A percentile compares a stretch with the other conserved stretches of the same genome.
phyloP scores from a whole-genome alignment of 2,113 vertebrate species.

The Grammomys surdaster region DNA sequence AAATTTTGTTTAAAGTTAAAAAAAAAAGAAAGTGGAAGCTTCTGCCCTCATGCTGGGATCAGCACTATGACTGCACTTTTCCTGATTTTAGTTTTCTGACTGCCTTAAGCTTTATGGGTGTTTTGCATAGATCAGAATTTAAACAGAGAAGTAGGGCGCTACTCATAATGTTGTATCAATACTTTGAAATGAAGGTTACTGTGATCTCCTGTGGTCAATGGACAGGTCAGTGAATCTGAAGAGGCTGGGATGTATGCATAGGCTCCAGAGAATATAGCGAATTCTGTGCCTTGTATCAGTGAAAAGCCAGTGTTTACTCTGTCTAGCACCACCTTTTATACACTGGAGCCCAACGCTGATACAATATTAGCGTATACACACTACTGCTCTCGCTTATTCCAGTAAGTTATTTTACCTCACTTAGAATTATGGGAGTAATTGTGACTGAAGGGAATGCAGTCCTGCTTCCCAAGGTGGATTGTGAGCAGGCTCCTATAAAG shows the following conservation, averaged over 20 bases:
- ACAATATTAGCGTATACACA: background rate
- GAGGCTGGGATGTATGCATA: background rate
- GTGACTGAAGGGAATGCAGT: background rate
- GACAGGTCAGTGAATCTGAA: background rate
- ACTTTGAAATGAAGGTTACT: background rate
- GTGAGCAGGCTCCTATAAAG: background rate
- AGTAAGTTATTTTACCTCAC: background rate
- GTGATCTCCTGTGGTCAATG: background rate
- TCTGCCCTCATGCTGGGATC: rapidly evolving
- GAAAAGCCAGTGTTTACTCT: background rate
- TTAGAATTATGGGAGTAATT: slow-evolving; percentile 1
- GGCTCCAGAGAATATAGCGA: background rate
- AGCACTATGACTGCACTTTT: background rate
- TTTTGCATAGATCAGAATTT: slow-evolving; percentile 47
- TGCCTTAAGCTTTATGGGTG: background rate
- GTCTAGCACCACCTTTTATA: background rate
- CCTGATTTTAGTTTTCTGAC: background rate
- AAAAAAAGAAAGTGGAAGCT: background rate
- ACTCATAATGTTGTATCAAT: background rate
- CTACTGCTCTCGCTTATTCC: background rate
- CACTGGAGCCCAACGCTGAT: background rate
- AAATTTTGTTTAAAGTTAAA: too few relatives aligned
- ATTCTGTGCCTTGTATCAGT: background rate
- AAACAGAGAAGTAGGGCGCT: background rate
- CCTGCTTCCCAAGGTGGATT: background rate